These are phyloP conservation scores for Alca torda DNA, from an alignment of 2,797 vertebrate genomes.

Conservation along the genomic window DNA sequence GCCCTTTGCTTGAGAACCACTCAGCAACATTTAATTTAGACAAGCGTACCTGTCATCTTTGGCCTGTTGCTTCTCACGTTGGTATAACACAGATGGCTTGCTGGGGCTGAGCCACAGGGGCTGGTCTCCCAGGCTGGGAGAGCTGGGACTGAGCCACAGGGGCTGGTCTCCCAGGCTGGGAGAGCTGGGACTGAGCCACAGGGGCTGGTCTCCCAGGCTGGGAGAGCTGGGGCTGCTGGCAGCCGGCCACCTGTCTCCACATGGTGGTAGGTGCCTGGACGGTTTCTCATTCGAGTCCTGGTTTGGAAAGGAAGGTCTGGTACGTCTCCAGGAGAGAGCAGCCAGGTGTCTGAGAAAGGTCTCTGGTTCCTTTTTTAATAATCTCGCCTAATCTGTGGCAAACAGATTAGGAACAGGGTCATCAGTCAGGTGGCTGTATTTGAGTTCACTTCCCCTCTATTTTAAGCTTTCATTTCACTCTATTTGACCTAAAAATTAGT, in stretches of 20 bases:
- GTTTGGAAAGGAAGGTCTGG: not conserved
- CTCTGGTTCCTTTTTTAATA: not conserved
- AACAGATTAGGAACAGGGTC: not conserved
- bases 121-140: not conserved
- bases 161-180: not conserved
- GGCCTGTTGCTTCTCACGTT: not conserved
- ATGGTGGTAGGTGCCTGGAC: rapidly evolving
- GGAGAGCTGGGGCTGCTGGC: not conserved
- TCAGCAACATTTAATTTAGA: not conserved
- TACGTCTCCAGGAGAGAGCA: not conserved
- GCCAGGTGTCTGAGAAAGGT: not conserved
- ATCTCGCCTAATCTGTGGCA: not conserved
- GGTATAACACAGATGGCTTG: not conserved
- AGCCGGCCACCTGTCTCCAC: not conserved
- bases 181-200: not conserved
- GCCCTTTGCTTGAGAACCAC: not conserved
- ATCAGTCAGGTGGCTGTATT: not conserved
- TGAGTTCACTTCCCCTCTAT: not conserved
- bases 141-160: not conserved
- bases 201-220: not conserved
- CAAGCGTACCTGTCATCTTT: constrained; percentile 5
- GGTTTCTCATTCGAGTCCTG: not conserved
- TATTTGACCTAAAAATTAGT: not conserved
- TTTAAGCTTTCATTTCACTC: not conserved
- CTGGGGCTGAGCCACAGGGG: not conserved